These are phyloP conservation scores for Acleris emargana DNA, from an alignment of 2,888 invertebrate genomes.

Conservation along the genomic window DNA sequence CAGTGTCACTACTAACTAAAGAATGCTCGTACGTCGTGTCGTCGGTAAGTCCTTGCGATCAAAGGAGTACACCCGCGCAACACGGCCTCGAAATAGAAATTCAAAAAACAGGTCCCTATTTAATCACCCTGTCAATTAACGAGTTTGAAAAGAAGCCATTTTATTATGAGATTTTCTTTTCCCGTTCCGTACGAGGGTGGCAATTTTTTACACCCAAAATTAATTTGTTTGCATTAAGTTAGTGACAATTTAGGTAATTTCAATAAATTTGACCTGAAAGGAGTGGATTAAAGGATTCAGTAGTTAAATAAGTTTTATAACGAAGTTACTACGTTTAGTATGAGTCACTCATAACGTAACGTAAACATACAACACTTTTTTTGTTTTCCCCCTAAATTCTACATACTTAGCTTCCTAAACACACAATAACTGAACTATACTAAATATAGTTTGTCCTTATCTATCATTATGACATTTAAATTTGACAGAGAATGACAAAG, in stretches of 20 bases:
- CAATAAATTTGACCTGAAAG: too few species aligned
- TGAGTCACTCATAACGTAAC: too few species aligned
- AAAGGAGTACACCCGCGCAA: conserved; percentile 12
- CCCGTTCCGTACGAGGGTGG: conserved; percentile 5
- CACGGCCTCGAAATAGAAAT: conserved; percentile 9
- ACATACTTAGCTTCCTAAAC: conserved; percentile 13
- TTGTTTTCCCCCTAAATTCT: conserved; percentile 7
- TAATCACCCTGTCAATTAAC: conserved; percentile 30
- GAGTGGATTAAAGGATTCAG: too few species aligned
- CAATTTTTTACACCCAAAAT: conserved; percentile 15
- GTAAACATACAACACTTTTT: too few species aligned
- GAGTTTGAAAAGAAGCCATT: conserved; percentile 21
- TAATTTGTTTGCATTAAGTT: conserved; percentile 22
- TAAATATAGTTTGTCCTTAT: too few species aligned
- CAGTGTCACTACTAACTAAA: conserved; percentile 36
- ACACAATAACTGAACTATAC: too few species aligned
- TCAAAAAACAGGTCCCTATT: conserved; percentile 16
- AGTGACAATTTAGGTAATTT: conserved; percentile 3
- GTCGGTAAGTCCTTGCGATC: not conserved
- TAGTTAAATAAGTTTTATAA: too few species aligned
- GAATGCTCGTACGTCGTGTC: not conserved
- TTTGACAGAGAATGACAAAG: too few species aligned
- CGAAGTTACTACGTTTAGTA: too few species aligned
- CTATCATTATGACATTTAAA: too few species aligned
- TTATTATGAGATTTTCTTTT: conserved; percentile 25